Conservation (phyloP, 2,888 invertebrate species). For the Apamea anceps region DNA sequence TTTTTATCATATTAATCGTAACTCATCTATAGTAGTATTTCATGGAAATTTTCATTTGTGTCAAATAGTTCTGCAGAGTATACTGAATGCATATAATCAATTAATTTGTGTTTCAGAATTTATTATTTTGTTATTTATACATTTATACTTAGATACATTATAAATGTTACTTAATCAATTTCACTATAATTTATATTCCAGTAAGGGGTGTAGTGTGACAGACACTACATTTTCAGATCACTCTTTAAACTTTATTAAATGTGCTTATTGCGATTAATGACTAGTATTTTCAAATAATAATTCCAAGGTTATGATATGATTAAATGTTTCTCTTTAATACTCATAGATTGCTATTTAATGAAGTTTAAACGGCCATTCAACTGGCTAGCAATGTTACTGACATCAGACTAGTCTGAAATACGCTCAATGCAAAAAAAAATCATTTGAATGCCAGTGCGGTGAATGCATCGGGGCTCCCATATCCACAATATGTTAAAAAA, state of each 20-base stretch:
- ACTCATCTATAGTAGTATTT: background rate
- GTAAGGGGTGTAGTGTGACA: too few species aligned
- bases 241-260: background rate
- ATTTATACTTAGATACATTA: background rate
- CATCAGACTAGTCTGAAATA: constrained; percentile 4
- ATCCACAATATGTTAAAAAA: constrained; percentile 61
- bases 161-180: background rate
- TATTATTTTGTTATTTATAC: background rate
- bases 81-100: background rate
- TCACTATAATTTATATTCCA: constrained; percentile 2
- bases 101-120: background rate
- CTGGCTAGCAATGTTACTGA: constrained; percentile 24
- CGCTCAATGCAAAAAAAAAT: constrained; percentile 26
- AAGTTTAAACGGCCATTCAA: constrained; percentile 20
- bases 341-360: constrained; percentile 13
- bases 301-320: background rate
- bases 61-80: constrained; percentile 1
- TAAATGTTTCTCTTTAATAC: constrained; percentile 11
- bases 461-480: constrained; percentile 38
- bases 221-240: background rate
- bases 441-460: constrained; percentile 29
- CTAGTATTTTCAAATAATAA: constrained; percentile 1
- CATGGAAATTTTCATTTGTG: background rate
- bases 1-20: background rate
- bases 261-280: background rate